These are phyloP conservation scores for Platycheirus albimanus DNA, from an alignment of 2,888 invertebrate species.

Conservation along the genomic window DNA sequence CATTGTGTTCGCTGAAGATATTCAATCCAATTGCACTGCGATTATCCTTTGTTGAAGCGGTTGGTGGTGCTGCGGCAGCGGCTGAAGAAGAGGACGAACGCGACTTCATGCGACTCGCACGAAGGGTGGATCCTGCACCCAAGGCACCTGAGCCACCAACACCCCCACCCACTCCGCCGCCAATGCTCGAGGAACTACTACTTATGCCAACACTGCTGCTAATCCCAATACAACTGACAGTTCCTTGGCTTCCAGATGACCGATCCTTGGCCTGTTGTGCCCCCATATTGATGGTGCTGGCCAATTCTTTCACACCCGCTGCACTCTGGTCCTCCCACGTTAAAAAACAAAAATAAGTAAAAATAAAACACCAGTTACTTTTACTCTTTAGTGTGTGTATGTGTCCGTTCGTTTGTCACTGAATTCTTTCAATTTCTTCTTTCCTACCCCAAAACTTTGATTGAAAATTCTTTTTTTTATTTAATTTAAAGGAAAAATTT, in stretches of 20 bases:
- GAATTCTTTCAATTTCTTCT: conserved; percentile 25
- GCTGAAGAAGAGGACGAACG: conserved; percentile 74
- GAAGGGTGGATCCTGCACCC: conserved; percentile 85
- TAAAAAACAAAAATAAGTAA: conserved; percentile 9
- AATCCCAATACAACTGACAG: conserved; percentile 85
- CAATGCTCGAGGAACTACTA: conserved; percentile 73
- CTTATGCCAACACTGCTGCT: conserved; percentile 81
- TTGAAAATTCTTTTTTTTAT: conserved; percentile 7
- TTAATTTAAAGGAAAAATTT: conserved; percentile 36
- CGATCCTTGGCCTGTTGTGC: conserved; percentile 97
- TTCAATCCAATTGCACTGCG: conserved; percentile 91
- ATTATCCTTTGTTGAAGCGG: conserved; percentile 89
- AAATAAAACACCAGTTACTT: too few relatives aligned
- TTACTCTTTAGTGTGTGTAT: too few relatives aligned
- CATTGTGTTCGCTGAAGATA: conserved; percentile 97
- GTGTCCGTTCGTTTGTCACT: conserved; percentile 22
- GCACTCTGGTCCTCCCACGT: conserved; percentile 15
- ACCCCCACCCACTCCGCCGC: conserved; percentile 77
- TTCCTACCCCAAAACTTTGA: conserved; percentile 42
- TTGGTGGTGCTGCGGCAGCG: conserved; percentile 64
- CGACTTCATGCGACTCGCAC: conserved; percentile 88
- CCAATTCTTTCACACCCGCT: conserved; percentile 5
- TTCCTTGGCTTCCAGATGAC: conserved; percentile 81
- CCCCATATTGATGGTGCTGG: conserved; percentile 88
- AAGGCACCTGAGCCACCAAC: conserved; percentile 77